These are phyloP conservation scores for Apodemus speciosus DNA, from an alignment of 2,113 vertebrate genomes.

Conservation along the genomic window DNA sequence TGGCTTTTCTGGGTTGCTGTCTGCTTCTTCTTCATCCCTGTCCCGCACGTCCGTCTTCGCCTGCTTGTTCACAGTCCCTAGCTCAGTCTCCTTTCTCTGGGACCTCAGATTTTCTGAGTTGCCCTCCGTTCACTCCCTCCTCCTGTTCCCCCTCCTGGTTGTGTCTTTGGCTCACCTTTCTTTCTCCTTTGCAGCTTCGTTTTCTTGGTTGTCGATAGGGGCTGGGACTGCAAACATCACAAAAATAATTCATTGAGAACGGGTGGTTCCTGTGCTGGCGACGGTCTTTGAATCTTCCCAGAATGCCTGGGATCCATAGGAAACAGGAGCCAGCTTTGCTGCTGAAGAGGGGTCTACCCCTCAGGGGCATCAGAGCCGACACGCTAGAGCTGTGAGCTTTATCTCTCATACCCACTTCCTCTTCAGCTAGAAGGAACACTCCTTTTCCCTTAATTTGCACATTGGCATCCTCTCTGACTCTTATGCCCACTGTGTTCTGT, in stretches of 20 bases:
- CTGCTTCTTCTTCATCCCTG: slow-evolving; percentile 30
- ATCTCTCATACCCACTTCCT: not conserved
- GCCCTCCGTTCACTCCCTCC: slow-evolving; percentile 38
- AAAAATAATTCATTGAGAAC: slow-evolving; percentile 77
- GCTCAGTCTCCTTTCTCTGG: slow-evolving; percentile 63
- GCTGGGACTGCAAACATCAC: slow-evolving; percentile 75
- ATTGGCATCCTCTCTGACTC: not conserved
- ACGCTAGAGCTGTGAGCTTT: not conserved
- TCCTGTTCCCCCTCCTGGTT: slow-evolving; percentile 61
- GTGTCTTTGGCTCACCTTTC: slow-evolving; percentile 62
- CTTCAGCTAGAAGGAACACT: not conserved
- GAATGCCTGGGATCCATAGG: not conserved
- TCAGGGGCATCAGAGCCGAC: not conserved
- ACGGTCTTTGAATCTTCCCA: slow-evolving; percentile 45
- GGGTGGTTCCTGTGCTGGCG: not conserved
- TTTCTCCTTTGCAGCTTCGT: slow-evolving; percentile 70
- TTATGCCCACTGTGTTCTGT: not conserved
- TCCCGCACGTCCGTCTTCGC: not conserved
- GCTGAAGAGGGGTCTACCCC: not conserved
- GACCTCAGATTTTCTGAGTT: slow-evolving; percentile 61
- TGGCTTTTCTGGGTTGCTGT: slow-evolving; percentile 20
- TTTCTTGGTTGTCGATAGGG: slow-evolving; percentile 67
- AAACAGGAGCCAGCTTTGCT: not conserved
- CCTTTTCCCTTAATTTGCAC: not conserved
- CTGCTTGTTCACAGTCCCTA: slow-evolving; percentile 56